A percentile compares a stretch with the other conserved stretches of the same genome.
Evolutionary conservation across 2,113 vertebrate genomes (phyloP).

Genomic region (Pseudorhombus dupliciocellatus): DNA sequence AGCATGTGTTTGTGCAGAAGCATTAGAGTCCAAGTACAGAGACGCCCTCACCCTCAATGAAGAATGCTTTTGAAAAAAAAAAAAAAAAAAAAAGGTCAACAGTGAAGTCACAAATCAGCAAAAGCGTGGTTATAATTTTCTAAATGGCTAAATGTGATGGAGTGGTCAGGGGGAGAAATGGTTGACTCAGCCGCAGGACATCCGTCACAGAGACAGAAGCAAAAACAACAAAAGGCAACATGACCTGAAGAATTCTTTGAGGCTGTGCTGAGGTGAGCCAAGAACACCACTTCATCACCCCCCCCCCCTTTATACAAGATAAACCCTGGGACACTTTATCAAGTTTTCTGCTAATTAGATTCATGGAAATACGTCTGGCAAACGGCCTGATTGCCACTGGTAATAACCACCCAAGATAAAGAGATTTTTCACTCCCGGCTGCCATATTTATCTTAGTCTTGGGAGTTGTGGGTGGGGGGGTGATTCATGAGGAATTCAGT

Average conservation of each 20-base stretch:
- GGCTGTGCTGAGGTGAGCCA: not conserved
- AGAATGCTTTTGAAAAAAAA: not conserved
- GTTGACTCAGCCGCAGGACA: not conserved
- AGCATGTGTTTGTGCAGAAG: not conserved
- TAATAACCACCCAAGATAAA: slow-evolving; percentile 85
- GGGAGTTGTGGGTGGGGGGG: not conserved
- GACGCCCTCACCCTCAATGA: not conserved
- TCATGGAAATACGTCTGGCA: slow-evolving; percentile 85
- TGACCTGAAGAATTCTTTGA: not conserved
- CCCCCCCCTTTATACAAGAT: slow-evolving; percentile 1
- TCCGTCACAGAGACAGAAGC: not conserved
- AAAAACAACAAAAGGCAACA: not conserved
- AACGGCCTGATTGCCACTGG: slow-evolving; percentile 81
- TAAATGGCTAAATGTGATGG: not conserved
- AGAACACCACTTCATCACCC: slow-evolving; percentile 10
- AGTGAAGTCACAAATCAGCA: not conserved
- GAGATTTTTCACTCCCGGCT: slow-evolving; percentile 75
- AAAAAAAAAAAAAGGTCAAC: not conserved
- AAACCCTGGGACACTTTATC: slow-evolving; percentile 71
- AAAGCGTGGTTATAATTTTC: not conserved
- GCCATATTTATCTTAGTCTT: slow-evolving; percentile 27
- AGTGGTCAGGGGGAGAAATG: not conserved
- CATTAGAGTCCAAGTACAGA: not conserved
- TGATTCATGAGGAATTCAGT: not conserved
- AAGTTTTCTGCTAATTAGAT: slow-evolving; percentile 82